Evolutionary conservation across 2,888 invertebrate species (phyloP).

Genomic region (Acrobasis repandana): DNA sequence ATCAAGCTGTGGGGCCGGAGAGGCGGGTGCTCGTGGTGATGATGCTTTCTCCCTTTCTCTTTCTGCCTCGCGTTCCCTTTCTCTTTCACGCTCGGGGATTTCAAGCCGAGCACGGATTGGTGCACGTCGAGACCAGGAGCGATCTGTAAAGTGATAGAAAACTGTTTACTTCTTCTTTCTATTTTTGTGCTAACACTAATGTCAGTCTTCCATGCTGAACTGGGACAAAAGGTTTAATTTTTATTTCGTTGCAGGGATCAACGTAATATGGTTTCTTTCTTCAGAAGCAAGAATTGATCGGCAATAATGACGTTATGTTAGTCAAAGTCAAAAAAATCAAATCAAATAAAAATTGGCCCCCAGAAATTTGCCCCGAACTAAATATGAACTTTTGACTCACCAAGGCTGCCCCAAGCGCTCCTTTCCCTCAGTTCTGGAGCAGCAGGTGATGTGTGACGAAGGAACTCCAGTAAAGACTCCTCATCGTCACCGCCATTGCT

Average conservation of each 20-base stretch:
- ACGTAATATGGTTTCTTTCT: too few relatives aligned
- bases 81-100: constrained; percentile 89
- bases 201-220: too few relatives aligned
- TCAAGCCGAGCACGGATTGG: constrained; percentile 91
- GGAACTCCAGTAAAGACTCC: constrained; percentile 90
- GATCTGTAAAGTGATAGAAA: constrained; percentile 78
- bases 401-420: constrained; percentile 92
- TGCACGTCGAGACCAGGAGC: constrained; percentile 93
- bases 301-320: too few relatives aligned
- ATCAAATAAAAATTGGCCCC: too few relatives aligned
- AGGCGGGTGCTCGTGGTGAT: constrained; percentile 36
- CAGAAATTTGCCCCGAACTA: background rate
- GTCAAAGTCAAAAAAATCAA: too few relatives aligned
- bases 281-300: too few relatives aligned
- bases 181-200: background rate
- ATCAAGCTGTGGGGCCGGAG: constrained; percentile 38
- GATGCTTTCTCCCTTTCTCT: constrained; percentile 71
- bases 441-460: constrained; percentile 87
- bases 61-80: constrained; percentile 80
- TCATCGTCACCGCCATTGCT: constrained; percentile 90
- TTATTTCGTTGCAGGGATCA: too few relatives aligned
- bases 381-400: constrained; percentile 60
- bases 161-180: background rate
- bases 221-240: too few relatives aligned
- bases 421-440: constrained; percentile 89